These are phyloP conservation scores for Schizaphis graminum DNA, from an alignment of 2,888 invertebrate genomes.

Conservation along the genomic window DNA sequence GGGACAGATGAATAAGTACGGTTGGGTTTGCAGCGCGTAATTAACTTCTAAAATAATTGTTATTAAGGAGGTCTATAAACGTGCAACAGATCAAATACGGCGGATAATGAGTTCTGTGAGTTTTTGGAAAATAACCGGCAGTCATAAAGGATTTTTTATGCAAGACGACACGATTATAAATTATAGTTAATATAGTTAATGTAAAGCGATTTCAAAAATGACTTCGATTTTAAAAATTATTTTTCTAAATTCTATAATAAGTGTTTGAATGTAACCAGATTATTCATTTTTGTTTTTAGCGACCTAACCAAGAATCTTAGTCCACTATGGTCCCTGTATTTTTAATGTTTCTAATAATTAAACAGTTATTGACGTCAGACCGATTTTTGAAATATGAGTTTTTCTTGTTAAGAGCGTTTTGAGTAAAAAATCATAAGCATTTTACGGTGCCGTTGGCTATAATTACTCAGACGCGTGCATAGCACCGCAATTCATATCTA, in stretches of 20 bases:
- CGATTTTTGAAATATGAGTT: no score
- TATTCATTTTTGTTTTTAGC: no score
- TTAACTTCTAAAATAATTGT: conserved; percentile 10
- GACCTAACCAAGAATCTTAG: no score
- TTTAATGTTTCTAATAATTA: no score
- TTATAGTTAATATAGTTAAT: background rate
- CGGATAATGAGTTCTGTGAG: background rate
- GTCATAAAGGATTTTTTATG: background rate
- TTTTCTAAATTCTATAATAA: background rate
- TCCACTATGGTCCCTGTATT: no score
- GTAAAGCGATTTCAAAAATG: background rate
- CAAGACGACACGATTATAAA: background rate
- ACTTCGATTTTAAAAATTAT: background rate
- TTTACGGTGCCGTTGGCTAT: background rate
- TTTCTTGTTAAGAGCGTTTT: no score
- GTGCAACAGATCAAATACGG: background rate
- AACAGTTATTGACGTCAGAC: no score
- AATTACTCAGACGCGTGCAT: no score
- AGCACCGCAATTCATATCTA: background rate
- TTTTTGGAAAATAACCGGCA: background rate
- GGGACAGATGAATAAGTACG: background rate
- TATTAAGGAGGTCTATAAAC: background rate
- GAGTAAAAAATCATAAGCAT: background rate
- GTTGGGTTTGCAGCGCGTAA: background rate
- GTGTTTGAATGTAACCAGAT: background rate